phyloP scores from a whole-genome alignment of 2,113 vertebrate species.

The Columbina picui region DNA sequence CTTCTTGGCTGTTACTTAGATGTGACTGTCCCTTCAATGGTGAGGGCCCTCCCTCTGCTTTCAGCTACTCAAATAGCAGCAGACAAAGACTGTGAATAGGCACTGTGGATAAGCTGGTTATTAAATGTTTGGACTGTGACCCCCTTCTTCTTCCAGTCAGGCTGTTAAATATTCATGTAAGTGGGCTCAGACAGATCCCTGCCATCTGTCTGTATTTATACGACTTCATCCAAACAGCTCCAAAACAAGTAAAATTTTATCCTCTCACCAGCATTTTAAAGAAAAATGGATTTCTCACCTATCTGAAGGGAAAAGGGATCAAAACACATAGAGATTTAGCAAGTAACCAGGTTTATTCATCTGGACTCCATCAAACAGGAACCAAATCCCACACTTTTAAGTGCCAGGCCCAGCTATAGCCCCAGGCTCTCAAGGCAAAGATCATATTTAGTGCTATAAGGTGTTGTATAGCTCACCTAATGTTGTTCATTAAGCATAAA shows the following conservation, averaged over 20 bases:
- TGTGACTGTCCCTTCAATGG: neutral
- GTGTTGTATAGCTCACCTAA: neutral
- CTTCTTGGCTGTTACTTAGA: neutral
- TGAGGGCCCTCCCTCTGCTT: neutral
- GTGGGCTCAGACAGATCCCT: slow-evolving; percentile 16
- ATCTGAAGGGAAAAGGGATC: neutral
- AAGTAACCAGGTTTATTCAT: neutral
- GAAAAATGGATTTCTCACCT: neutral
- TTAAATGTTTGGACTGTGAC: slow-evolving; percentile 40
- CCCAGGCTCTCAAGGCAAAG: neutral
- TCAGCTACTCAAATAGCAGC: slow-evolving; percentile 22
- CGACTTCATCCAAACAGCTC: slow-evolving; percentile 4
- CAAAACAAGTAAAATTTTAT: slow-evolving; percentile 3
- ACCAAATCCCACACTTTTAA: neutral
- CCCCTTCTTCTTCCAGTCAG: slow-evolving; percentile 19
- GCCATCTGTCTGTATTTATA: slow-evolving; percentile 39
- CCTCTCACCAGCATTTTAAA: neutral
- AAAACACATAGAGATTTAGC: neutral
- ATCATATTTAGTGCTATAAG: neutral
- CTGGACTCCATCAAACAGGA: neutral
- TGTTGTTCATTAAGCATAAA: neutral
- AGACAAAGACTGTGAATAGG: neutral
- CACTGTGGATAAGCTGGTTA: slow-evolving; percentile 36
- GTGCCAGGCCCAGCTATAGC: neutral
- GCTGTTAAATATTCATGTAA: slow-evolving; percentile 55